Evolutionary conservation across 2,888 invertebrate species (phyloP), one percentile per base, ranked within the genome.

Genomic region (Stenodera caucasica): DNA sequence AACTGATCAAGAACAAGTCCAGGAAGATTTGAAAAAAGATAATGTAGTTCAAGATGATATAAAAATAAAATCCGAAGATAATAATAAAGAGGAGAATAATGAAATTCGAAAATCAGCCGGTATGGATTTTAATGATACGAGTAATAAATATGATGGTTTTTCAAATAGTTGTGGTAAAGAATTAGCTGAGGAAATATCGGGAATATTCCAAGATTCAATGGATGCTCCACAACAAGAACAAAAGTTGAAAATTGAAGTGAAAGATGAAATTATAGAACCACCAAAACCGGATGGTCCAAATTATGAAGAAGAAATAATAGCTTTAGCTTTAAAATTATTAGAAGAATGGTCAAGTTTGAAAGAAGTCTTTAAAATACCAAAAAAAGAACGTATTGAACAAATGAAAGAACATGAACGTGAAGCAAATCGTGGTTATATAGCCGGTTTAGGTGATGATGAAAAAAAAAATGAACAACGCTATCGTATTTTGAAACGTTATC

Each of bases 351-450:
- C 88, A 3, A 86, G 84, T 76, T 80, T 89, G 50, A 89, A 88
- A 79, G 90, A 90, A 78, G 86, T 88, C 12, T 97, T 96, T 79
- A 89, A 93, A 77, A 97, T 96, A 75, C 97, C 97, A 1, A 96
- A 96, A 81, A 94, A 94, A 70, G 94, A 96, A 77, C 85, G 94
- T 58, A 91, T 95, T 63, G 95, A 96, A 75, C 94, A 95, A 79
- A 93, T 96, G 90, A 96, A 96, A 76, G 94, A 94, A 76, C 96
- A 96, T 76, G 97, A 97, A 81, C 83, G 93, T 35, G 94, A 95
- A 83, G 95, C 94, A 7, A 92, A 92, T 50, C 55, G 57, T 14
- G 67, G 64, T n/a, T 67, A 67, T 40, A 66, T 64, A 18, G 66
- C 62, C 60, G 69, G 58, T 66, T 68, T 58, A 64, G 66, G 67